These are phyloP conservation scores for Pegea sp. DNA, from an alignment of 23 tunicate species.

Conservation along the genomic window DNA sequence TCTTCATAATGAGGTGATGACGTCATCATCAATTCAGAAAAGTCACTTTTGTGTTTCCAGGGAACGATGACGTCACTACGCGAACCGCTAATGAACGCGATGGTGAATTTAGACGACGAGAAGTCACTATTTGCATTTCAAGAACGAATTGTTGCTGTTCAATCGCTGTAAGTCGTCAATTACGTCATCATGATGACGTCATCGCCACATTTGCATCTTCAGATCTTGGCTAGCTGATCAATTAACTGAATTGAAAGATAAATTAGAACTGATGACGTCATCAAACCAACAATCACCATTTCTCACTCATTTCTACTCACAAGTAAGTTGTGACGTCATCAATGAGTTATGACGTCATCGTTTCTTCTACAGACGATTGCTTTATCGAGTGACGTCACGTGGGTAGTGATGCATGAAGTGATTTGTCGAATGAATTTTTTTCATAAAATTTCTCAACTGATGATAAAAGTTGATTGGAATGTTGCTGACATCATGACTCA, in stretches of 20 bases:
- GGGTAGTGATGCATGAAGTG: slow-evolving; percentile 16
- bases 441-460: slow-evolving; percentile 5
- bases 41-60: no score
- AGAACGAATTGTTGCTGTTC: slow-evolving; percentile 58
- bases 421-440: slow-evolving; percentile 11
- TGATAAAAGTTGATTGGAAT: slow-evolving; percentile 63
- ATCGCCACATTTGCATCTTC: background rate
- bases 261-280: slow-evolving; percentile 32
- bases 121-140: slow-evolving; percentile 30
- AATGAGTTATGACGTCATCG: no score
- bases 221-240: slow-evolving; percentile 43
- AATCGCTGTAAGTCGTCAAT: slow-evolving; percentile 70
- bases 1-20: background rate
- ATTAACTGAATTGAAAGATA: slow-evolving; percentile 18
- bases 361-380: slow-evolving; percentile 22
- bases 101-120: slow-evolving; percentile 8
- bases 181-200: no score
- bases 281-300: slow-evolving; percentile 13
- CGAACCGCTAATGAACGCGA: no score
- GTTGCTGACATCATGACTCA: slow-evolving; percentile 75
- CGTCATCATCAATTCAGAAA: no score
- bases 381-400: slow-evolving; percentile 31
- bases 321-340: slow-evolving; percentile 17
- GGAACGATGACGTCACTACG: no score
- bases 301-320: slow-evolving; percentile 65